These are phyloP conservation scores for Dryobates pubescens DNA, from an alignment of 2,797 vertebrate genomes.

Conservation along the genomic window DNA sequence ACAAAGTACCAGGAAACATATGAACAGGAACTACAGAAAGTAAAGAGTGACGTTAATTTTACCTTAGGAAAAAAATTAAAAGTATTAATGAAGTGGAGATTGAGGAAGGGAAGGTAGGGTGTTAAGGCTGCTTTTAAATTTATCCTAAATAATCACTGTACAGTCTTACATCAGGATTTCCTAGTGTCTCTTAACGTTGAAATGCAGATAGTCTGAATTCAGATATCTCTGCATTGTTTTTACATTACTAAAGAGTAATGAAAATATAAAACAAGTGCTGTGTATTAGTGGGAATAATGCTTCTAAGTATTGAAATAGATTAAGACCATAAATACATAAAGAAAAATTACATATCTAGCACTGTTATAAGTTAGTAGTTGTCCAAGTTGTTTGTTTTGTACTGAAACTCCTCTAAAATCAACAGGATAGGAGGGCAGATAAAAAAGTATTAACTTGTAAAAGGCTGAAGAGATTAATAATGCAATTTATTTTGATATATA, in stretches of 20 bases:
- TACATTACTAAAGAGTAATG: not conserved
- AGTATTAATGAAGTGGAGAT: not conserved
- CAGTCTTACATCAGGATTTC: not conserved
- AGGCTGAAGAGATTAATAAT: not conserved
- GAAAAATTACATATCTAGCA: not conserved
- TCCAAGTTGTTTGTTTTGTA: not conserved
- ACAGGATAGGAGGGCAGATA: fast-evolving
- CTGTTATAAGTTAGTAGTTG: not conserved
- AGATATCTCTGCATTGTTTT: not conserved
- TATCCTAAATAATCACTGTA: not conserved
- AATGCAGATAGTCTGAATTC: not conserved
- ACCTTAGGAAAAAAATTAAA: not conserved
- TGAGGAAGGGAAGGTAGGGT: not conserved
- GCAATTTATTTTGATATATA: not conserved
- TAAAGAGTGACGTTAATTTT: not conserved
- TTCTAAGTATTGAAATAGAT: not conserved
- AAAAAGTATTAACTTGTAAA: not conserved
- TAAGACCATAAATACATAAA: not conserved
- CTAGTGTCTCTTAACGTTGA: not conserved
- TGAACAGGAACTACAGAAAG: not conserved
- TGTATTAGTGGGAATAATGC: not conserved
- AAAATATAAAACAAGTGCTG: not conserved
- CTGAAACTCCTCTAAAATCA: not conserved
- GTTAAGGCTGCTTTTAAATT: not conserved
- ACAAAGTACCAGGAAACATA: not conserved